Base-by-base conservation (phyloP, 2,797 vertebrate genomes). In the Mionectes olivaceus region DNA sequence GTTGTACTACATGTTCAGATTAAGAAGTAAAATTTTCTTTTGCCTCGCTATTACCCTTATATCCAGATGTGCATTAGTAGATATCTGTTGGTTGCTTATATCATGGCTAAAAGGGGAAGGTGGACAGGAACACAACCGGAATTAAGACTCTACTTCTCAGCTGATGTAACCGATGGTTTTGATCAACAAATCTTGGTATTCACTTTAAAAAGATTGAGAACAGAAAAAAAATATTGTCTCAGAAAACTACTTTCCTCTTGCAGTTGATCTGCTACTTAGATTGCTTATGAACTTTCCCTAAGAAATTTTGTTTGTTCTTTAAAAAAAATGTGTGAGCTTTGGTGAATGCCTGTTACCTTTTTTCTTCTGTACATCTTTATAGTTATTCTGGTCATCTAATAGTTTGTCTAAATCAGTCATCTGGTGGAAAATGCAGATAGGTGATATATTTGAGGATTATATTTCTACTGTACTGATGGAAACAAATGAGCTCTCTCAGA, bases 1-100 rank as follows among this genome's bases (percentile, higher is more conserved):
- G 10, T 27, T 71, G 16, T 50, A 30, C 5, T 79, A 53, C 0
- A 0, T 64, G 21, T 52, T 69, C 41, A 65, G 30, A 60, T 53
- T 81, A 83, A 71, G 67, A 89, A 73, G 4, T 1, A 74, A 82
- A 53, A 50, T 75, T 78, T 57, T 4, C 12, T 75, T 90, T 57
- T 71, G 22, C 3, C 5, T 76, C 19, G 70, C 5, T 78, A 11
- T 63, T 44, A 30, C 43, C 5, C 6, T 69, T 73, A 65, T 65
- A 75, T 90, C 83, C n/a, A 74, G 18, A 33, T 1, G 1, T 33
- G 3, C 22, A 39, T 11, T 30, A 70, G 9, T 25, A 61, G 19
- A 46, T 73, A 82, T 52, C 55, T 76, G 2, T 19, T 67, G 1
- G 2, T 37, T 77, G 5, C 4, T 61, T 56, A 23, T 11, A 10